Conservation (phyloP, 2,888 invertebrate species). For the Tetrapedia diversipes region DNA sequence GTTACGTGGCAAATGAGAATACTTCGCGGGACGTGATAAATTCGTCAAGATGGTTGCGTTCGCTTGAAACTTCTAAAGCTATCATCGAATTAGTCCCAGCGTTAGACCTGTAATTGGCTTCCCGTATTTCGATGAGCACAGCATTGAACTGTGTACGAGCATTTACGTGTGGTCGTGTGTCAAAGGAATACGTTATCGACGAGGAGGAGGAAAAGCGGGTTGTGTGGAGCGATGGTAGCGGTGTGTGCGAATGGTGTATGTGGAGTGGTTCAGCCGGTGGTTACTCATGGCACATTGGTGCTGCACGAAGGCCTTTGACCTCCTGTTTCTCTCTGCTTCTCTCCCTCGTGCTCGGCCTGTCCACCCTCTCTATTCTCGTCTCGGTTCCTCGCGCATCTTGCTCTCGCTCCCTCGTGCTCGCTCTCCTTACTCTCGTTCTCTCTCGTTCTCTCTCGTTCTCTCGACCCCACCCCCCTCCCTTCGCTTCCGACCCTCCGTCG, state of each 20-base stretch:
- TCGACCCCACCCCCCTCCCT: constrained; percentile 10
- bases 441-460: constrained; percentile 39
- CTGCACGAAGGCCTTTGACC: constrained; percentile 81
- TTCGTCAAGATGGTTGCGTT: not conserved
- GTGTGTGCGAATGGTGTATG: constrained; percentile 56
- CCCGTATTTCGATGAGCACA: constrained; percentile 49
- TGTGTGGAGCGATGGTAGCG: constrained; percentile 48
- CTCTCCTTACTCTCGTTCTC: constrained; percentile 27
- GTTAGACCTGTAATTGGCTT: constrained; percentile 39
- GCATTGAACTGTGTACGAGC: not conserved
- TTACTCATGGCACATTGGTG: constrained; percentile 74
- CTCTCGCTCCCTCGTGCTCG: constrained; percentile 18
- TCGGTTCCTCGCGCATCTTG: constrained; percentile 30
- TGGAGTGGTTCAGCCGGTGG: constrained; percentile 71
- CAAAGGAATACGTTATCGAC: constrained; percentile 74
- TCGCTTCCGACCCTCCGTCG: constrained; percentile 48
- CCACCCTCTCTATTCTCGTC: constrained; percentile 51
- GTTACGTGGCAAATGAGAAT: not conserved
- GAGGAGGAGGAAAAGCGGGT: constrained; percentile 47
- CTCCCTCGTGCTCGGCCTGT: constrained; percentile 26
- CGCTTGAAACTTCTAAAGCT: constrained; percentile 1
- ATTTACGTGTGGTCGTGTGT: not conserved
- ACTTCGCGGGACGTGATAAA: not conserved
- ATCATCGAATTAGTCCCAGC: constrained; percentile 25
- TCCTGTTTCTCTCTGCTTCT: constrained; percentile 67